Evolutionary conservation across 2,113 vertebrate species (phyloP).

Genomic region (Morone chrysops): DNA sequence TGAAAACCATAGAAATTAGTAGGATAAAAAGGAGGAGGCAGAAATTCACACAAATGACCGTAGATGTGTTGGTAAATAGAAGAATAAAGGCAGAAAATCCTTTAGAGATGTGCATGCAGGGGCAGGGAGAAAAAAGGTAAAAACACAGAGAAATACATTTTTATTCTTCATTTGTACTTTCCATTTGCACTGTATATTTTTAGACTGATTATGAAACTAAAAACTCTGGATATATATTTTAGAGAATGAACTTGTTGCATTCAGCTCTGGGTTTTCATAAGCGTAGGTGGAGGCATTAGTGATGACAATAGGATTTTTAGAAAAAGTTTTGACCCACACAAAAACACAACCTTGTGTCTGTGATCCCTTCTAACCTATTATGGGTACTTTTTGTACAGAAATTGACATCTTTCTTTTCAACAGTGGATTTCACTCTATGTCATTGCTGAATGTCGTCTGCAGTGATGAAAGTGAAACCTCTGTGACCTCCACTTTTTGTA

Average conservation of each 20-base stretch:
- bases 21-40: background rate
- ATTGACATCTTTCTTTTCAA: background rate
- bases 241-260: background rate
- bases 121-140: background rate
- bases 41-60: background rate
- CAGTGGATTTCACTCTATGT: background rate
- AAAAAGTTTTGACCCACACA: background rate
- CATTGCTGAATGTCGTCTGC: constrained; percentile 15
- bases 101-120: background rate
- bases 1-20: background rate
- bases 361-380: background rate
- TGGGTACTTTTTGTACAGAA: background rate
- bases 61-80: background rate
- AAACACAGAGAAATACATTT: background rate
- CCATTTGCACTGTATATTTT: constrained; percentile 1
- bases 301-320: background rate
- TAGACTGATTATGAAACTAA: background rate
- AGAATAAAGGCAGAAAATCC: background rate
- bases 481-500: constrained; percentile 35
- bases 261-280: background rate
- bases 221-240: background rate
- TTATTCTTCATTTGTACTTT: background rate
- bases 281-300: background rate
- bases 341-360: constrained; percentile 10
- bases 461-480: constrained; percentile 39